Base-by-base conservation (phyloP, 2,888 invertebrate genomes). In the Thumatha senex region DNA sequence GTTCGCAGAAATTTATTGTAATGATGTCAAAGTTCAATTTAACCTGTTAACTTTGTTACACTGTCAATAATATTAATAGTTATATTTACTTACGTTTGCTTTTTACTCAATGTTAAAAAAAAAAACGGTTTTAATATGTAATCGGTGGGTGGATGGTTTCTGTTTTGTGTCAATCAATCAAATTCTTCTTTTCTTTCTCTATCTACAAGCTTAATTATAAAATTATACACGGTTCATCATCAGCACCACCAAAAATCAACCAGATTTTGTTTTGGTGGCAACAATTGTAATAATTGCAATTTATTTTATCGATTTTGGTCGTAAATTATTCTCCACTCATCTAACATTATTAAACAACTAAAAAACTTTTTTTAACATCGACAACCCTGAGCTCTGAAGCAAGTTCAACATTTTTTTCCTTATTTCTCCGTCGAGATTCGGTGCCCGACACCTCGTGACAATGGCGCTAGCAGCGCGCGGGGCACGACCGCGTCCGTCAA, bases 361-460 rank as follows among this genome's bases (percentile, higher is more conserved):
- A 24, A 24, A 24, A 5, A 24, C 2, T 4, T 24, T 2, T 24
- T 24, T 4, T 4, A 5, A 24, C 18, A 24, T 24, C 78, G 80
- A 49, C 46, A 63, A 15, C 60, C 61, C 56, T 58, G 54, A 51
- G 15, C 40, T 41, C 35, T 48, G 53, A 49, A 52, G 51, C 41
- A 38, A 30, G 48, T 39, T 41, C 40, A 53, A 50, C 53, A 57
- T 62, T 72, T 73, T 69, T 79, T 73, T 79, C 61, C 67, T 72
- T 82, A 77, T 82, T 76, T 57, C 53, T 58, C 63, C 65, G 66
- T 63, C 61, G 54, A 64, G 65, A 68, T 61, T 67, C 63, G 70
- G 62, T 61, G 63, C 64, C 80, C 78, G 78, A 82, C 86, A 84
- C 85, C 83, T 82, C 76, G 76, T 68, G 81, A 84, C 84, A 82